Evolutionary conservation across 2,113 vertebrate genomes (phyloP).

Genomic region (Ictidomys tridecemlineatus): DNA sequence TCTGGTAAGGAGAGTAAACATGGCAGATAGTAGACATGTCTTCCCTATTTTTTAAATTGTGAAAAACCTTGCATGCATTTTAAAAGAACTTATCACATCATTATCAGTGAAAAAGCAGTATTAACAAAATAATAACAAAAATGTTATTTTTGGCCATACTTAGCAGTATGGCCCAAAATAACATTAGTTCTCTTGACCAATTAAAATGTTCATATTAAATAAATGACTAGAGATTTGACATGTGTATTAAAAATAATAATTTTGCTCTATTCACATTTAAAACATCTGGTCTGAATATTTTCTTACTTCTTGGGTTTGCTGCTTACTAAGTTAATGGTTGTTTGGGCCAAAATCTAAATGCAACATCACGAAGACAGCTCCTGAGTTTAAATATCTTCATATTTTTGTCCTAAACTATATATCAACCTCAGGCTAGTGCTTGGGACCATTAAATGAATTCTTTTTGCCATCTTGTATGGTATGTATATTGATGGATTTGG

Average conservation of each 20-base stretch:
- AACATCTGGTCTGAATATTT: not conserved
- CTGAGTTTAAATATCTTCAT: not conserved
- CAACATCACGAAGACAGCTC: not conserved
- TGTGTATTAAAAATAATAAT: not conserved
- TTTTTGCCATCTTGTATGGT: not conserved
- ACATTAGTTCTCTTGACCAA: not conserved
- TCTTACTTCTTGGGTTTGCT: not conserved
- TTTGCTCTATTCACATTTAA: conserved; percentile 4
- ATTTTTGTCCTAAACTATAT: not conserved
- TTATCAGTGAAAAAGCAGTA: not conserved
- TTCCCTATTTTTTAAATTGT: not conserved
- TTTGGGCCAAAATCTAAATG: not conserved
- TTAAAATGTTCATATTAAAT: conserved; percentile 33
- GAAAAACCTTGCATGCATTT: not conserved
- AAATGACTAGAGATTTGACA: not conserved
- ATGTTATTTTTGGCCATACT: not conserved
- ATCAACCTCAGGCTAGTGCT: not conserved
- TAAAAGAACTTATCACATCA: not conserved
- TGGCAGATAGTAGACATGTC: not conserved
- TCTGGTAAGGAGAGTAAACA: not conserved
- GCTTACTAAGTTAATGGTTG: not conserved
- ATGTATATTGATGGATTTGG: not conserved
- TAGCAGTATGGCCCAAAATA: not conserved
- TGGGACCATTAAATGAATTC: not conserved
- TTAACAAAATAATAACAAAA: too few relatives aligned